A percentile compares a stretch with the other conserved stretches of the same genome.
These are phyloP conservation scores for Cordilura impudica DNA, from an alignment of 2,888 invertebrate species.

Conservation along the genomic window DNA sequence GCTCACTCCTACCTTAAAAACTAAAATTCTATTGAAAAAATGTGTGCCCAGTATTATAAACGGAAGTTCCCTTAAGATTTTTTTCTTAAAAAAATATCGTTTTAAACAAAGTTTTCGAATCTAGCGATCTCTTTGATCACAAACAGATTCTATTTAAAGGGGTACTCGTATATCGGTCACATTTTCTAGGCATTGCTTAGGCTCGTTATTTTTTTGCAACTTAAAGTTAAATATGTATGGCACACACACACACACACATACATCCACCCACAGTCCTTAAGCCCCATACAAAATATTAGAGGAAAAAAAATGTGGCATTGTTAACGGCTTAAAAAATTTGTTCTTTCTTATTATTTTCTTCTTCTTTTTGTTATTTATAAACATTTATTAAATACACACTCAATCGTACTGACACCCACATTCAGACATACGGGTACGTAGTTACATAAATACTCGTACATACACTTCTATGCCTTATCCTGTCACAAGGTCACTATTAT, in stretches of 20 bases:
- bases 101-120: too few species aligned
- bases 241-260: not conserved
- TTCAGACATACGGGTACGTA: not conserved
- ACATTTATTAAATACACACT: not conserved
- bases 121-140: too few species aligned
- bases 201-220: not conserved
- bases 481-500: not conserved
- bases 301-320: not conserved
- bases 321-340: constrained; percentile 2
- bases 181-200: not conserved
- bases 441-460: not conserved
- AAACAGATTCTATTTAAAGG: too few species aligned
- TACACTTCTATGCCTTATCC: not conserved
- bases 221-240: not conserved
- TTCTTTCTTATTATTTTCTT: not conserved
- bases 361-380: not conserved
- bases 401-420: not conserved
- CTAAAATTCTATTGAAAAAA: too few species aligned
- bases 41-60: too few species aligned
- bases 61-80: too few species aligned
- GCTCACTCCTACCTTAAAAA: too few species aligned
- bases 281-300: not conserved
- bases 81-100: too few species aligned
- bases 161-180: not conserved
- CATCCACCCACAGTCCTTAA: not conserved